phyloP scores from a whole-genome alignment of 2,113 vertebrate species.

The Trochalopteron elliotii region DNA sequence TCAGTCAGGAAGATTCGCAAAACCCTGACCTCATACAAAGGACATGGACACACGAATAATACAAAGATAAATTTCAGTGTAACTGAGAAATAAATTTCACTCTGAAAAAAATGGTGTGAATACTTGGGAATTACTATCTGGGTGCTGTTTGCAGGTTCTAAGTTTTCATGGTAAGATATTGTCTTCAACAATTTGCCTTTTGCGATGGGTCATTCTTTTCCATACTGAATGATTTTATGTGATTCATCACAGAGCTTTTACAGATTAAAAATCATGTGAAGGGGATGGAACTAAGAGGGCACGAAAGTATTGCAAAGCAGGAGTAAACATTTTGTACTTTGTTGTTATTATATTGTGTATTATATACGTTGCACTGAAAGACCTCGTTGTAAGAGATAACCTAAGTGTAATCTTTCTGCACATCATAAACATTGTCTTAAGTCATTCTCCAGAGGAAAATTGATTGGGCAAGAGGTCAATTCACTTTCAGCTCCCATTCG shows the following conservation, averaged over 20 bases:
- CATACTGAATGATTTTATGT: not conserved
- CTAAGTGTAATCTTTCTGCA: not conserved
- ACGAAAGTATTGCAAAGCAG: not conserved
- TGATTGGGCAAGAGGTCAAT: not conserved
- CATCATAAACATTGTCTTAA: constrained; percentile 8
- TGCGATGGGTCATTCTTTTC: not conserved
- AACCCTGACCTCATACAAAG: not conserved
- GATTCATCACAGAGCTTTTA: not conserved
- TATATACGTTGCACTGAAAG: not conserved
- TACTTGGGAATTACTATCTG: not conserved
- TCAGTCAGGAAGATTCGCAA: not conserved
- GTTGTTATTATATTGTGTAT: not conserved
- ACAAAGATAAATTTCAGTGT: not conserved
- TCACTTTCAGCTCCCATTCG: not conserved
- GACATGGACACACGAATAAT: not conserved
- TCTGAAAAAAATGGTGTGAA: not conserved
- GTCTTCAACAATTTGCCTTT: not conserved
- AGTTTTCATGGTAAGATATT: not conserved
- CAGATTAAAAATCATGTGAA: not conserved
- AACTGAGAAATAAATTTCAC: not conserved
- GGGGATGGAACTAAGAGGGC: not conserved
- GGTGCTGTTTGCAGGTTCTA: not conserved
- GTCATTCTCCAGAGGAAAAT: constrained; percentile 17
- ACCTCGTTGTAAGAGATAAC: not conserved
- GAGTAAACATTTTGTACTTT: not conserved